phyloP scores from a whole-genome alignment of 2,797 vertebrate species.

The Brotula barbata region DNA sequence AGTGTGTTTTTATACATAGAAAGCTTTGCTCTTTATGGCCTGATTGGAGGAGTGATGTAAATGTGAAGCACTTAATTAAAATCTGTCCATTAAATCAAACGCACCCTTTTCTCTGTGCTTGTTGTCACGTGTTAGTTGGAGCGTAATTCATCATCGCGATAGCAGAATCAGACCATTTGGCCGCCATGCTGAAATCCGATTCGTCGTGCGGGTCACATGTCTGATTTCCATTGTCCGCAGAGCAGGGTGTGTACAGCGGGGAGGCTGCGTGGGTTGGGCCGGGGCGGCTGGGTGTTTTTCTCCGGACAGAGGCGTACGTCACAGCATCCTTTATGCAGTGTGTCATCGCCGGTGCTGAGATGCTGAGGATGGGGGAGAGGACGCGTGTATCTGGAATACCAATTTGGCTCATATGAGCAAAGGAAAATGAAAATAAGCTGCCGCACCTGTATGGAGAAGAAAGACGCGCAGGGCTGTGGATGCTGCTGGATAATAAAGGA shows the following conservation, averaged over 20 bases:
- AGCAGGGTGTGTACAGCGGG: constrained; percentile 77
- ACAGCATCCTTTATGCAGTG: constrained; percentile 35
- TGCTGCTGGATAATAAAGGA: constrained; percentile 19
- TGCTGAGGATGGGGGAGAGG: constrained; percentile 45
- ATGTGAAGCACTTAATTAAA: constrained; percentile 49
- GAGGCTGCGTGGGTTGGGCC: constrained; percentile 57
- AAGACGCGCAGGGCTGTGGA: constrained; percentile 27
- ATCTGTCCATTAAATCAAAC: constrained; percentile 41
- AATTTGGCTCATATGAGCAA: background rate
- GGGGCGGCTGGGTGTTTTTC: constrained; percentile 17
- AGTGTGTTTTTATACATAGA: constrained; percentile 50
- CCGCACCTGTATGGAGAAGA: constrained; percentile 33
- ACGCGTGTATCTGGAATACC: constrained; percentile 9
- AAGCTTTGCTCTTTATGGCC: constrained; percentile 17
- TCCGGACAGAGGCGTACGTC: background rate
- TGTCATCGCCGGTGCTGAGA: constrained; percentile 34
- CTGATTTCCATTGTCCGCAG: constrained; percentile 77
- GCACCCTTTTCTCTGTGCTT: background rate
- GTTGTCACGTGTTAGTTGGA: background rate
- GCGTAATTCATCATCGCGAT: constrained; percentile 11
- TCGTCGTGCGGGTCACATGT: constrained; percentile 69
- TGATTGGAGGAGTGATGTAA: constrained; percentile 54
- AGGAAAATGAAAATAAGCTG: constrained; percentile 1
- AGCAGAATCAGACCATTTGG: constrained; percentile 15
- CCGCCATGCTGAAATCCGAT: constrained; percentile 37